Percentiles rank a stretch among this genome's conserved stretches.
Evolutionary conservation across 2,888 invertebrate species (phyloP).

Genomic region (Taenaris catops): DNA sequence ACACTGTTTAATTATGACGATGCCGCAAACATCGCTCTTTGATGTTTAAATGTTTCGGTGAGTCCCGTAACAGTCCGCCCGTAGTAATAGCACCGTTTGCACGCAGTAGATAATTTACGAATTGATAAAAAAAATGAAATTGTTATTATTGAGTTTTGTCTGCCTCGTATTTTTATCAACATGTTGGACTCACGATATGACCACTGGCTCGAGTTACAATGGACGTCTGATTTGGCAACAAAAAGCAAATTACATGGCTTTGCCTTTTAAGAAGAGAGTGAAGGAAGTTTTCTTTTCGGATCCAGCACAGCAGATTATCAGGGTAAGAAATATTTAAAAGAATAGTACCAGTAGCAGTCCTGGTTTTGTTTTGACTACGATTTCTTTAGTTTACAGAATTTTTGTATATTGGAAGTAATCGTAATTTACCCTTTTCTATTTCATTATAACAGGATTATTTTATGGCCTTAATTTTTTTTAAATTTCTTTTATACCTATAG

Average conservation of each 20-base stretch:
- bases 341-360: too few species aligned
- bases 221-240: constrained; percentile 42
- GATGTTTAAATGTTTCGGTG: background rate
- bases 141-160: constrained; percentile 33
- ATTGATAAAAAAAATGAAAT: constrained; percentile 36
- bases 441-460: too few species aligned
- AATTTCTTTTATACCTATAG: too few species aligned
- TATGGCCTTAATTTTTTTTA: too few species aligned
- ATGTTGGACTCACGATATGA: constrained; percentile 40
- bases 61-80: constrained; percentile 7
- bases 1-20: constrained; percentile 9
- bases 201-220: constrained; percentile 49
- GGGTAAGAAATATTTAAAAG: too few species aligned
- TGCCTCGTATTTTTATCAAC: constrained; percentile 35
- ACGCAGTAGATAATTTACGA: too few species aligned
- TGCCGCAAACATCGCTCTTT: constrained; percentile 1
- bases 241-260: constrained; percentile 46
- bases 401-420: too few species aligned
- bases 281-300: constrained; percentile 55
- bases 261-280: constrained; percentile 55
- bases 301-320: constrained; percentile 42
- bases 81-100: background rate
- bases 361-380: too few species aligned
- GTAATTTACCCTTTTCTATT: too few species aligned
- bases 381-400: too few species aligned